Evolutionary conservation across 2,888 invertebrate genomes (phyloP).

Genomic region (Monoplex corrugatus): DNA sequence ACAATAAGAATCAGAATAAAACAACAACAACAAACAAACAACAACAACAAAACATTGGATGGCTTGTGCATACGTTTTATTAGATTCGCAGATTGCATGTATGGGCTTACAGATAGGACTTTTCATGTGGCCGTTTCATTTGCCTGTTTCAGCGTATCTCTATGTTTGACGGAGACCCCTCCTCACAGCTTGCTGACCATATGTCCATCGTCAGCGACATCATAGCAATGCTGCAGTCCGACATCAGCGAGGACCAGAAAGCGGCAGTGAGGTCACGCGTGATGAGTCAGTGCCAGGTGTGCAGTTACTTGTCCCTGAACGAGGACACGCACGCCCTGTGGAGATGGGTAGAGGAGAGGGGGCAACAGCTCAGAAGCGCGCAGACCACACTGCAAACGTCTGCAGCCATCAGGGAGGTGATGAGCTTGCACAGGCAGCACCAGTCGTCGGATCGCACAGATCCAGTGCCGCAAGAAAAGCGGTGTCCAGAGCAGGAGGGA

Average conservation of each 20-base stretch:
- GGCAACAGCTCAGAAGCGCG: neutral
- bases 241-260: neutral
- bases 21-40: too few species aligned
- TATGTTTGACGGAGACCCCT: constrained; percentile 28
- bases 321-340: constrained; percentile 18
- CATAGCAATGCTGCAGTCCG: neutral
- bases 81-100: too few species aligned
- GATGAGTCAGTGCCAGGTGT: constrained; percentile 35
- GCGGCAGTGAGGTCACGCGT: neutral
- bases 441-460: neutral
- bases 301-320: neutral
- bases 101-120: neutral
- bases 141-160: neutral
- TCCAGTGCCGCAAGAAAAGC: neutral
- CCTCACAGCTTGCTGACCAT: neutral
- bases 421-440: neutral
- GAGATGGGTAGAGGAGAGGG: neutral
- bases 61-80: too few species aligned
- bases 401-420: neutral
- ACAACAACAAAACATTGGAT: too few species aligned
- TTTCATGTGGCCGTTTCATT: neutral
- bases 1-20: too few species aligned
- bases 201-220: neutral
- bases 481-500: neutral
- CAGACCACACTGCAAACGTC: neutral